Conservation (phyloP, 2,888 invertebrate species). For the Papilio gigon region DNA sequence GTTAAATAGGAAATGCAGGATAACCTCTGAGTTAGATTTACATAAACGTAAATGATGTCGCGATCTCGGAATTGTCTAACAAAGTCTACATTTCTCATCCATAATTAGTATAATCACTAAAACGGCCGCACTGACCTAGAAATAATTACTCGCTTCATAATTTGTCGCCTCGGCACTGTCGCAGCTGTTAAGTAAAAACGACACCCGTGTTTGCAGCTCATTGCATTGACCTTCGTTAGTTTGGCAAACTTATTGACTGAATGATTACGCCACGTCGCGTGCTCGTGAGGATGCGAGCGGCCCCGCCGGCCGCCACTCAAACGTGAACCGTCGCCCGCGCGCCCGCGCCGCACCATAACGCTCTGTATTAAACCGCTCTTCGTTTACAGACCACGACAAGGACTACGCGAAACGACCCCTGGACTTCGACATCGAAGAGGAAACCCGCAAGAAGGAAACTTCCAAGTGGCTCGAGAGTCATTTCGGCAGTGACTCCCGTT, state of each 20-base stretch:
- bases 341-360: slow-evolving; percentile 62
- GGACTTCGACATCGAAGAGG: slow-evolving; percentile 93
- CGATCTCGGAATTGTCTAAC: slow-evolving; percentile 36
- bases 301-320: slow-evolving; percentile 58
- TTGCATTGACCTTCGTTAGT: slow-evolving; percentile 78
- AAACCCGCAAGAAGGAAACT: slow-evolving; percentile 93
- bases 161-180: slow-evolving; percentile 59
- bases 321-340: slow-evolving; percentile 62
- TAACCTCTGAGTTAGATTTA: slow-evolving; percentile 1
- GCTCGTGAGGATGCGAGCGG: slow-evolving; percentile 58
- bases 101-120: slow-evolving; percentile 54
- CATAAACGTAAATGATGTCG: slow-evolving; percentile 11
- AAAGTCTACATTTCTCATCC: slow-evolving; percentile 48
- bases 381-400: slow-evolving; percentile 86
- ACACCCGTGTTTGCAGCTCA: slow-evolving; percentile 64
- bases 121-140: slow-evolving; percentile 65
- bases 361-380: slow-evolving; percentile 48
- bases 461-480: slow-evolving; percentile 96
- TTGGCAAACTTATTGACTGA: slow-evolving; percentile 79
- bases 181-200: slow-evolving; percentile 69
- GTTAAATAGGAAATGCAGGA: slow-evolving; percentile 6
- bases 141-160: slow-evolving; percentile 70
- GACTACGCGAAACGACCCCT: slow-evolving; percentile 91
- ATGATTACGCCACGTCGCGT: slow-evolving; percentile 73
- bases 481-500: slow-evolving; percentile 92